Percentiles rank a stretch among this genome's conserved stretches.
These are phyloP conservation scores for Thalassophryne amazonica DNA, from an alignment of 2,797 vertebrate species.

Conservation along the genomic window DNA sequence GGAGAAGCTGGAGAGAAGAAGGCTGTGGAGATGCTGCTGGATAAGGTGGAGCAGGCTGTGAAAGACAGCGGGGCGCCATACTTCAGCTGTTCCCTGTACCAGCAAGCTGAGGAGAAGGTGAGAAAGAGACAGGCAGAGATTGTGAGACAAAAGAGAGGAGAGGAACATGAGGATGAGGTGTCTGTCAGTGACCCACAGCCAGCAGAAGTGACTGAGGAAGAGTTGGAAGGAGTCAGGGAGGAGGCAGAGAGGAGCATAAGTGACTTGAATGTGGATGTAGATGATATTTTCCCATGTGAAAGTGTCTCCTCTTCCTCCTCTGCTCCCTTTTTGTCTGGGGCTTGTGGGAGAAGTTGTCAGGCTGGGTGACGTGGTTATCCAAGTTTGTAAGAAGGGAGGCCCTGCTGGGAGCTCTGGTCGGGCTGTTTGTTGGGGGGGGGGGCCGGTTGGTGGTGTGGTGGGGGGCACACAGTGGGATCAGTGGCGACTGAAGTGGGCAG, in stretches of 20 bases:
- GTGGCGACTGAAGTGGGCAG: constrained; percentile 77
- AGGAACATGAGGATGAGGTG: background rate
- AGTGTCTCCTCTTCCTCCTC: constrained; percentile 8
- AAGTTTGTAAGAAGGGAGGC: constrained; percentile 65
- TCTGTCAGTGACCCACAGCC: background rate
- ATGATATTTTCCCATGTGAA: constrained; percentile 21
- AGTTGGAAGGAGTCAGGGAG: constrained; percentile 38
- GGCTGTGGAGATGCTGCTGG: constrained; percentile 52
- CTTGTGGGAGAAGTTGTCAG: constrained; percentile 65
- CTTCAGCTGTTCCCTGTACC: constrained; percentile 63
- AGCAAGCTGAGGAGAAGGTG: constrained; percentile 52
- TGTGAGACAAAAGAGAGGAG: constrained; percentile 20
- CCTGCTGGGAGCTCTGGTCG: constrained; percentile 71
- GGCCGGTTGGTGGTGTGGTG: constrained; percentile 65
- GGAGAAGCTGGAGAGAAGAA: constrained; percentile 18
- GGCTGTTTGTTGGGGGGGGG: constrained; percentile 78
- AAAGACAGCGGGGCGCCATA: constrained; percentile 34
- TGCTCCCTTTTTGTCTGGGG: constrained; percentile 32
- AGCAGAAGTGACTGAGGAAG: constrained; percentile 30
- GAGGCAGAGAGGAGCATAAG: constrained; percentile 60
- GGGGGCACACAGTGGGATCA: constrained; percentile 77
- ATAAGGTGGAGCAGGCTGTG: constrained; percentile 68
- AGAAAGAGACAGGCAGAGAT: constrained; percentile 49
- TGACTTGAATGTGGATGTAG: constrained; percentile 46
- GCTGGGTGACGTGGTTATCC: constrained; percentile 65